Base-by-base conservation (phyloP, 2,888 invertebrate species). In the Phortica okadai region DNA sequence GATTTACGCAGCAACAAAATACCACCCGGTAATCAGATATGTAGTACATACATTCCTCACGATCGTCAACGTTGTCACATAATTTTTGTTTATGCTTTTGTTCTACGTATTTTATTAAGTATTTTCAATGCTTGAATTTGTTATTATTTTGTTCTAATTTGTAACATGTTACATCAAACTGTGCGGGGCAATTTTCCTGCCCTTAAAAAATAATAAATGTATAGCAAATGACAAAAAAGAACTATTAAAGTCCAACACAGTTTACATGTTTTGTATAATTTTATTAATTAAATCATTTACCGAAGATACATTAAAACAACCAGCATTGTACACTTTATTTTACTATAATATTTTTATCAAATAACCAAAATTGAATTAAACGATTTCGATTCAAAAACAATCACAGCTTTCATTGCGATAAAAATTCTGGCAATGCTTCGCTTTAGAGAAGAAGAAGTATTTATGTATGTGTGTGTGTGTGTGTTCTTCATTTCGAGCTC, bases 101-200 rank as follows among this genome's bases (percentile, higher is more conserved):
- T 56, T 44, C n/a, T 21, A n/a, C 56, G 33, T 72, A 56, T 72
- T 56, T 11, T n/a, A 25, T 11, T 54, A 72, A 72, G 70, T 72
- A 72, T 72, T 72, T 56, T 33, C 25, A 14, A 14, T 64, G 25
- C 8, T 33, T 21, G 11, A 56, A 33, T 72, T 72, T 72, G 56
- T 56, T 72, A 72, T 10, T 45, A 45, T 41, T 41, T 41, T 66
- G 10, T 66, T 33, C 33, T 33, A 33, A 33, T 33, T 33, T 33
- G 33, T 33, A 33, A 33, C 33, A 33, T 33, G 33, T 33, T 33
- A 33, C 33, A 33, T 64, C 64, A 64, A 64, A 56, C 16, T 56
- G 56, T 33, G 33, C 33, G 33, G 33, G 33, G 33, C 33, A 0
- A 33, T 33, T 33, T 33, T 33, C 1, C 33, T 33, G 1, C 33